Evolutionary conservation across 2,888 invertebrate genomes (phyloP).

Genomic region (Cephonodes hylas): DNA sequence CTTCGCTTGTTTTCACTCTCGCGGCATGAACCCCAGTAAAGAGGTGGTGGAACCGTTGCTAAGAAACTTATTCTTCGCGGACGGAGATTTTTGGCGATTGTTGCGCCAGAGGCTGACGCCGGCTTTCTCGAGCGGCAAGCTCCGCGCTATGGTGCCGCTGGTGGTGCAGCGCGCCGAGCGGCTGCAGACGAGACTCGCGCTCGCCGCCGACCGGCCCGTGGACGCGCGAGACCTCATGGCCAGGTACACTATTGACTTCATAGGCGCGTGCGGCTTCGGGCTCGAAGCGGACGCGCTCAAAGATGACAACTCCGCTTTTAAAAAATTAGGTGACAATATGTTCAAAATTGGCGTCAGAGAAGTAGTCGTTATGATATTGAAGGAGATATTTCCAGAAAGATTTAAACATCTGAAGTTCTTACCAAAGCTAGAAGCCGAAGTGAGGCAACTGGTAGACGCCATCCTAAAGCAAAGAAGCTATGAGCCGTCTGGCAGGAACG

Average conservation of each 20-base stretch:
- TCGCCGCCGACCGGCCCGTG: slow-evolving; percentile 27
- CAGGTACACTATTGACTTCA: slow-evolving; percentile 59
- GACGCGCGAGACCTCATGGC: slow-evolving; percentile 62
- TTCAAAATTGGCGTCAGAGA: slow-evolving; percentile 35
- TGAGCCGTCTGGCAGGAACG: slow-evolving; percentile 48
- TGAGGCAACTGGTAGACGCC: slow-evolving; percentile 43
- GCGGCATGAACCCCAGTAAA: slow-evolving; percentile 43
- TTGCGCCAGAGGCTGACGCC: slow-evolving; percentile 61
- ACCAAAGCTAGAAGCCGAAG: slow-evolving; percentile 39
- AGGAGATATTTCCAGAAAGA: slow-evolving; percentile 45
- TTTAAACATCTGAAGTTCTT: slow-evolving; percentile 41
- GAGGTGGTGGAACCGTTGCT: slow-evolving; percentile 50
- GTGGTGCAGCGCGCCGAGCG: slow-evolving; percentile 53
- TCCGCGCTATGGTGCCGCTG: slow-evolving; percentile 62
- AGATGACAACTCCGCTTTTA: slow-evolving; percentile 50
- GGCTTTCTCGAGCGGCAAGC: slow-evolving; percentile 59
- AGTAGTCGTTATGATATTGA: slow-evolving; percentile 35
- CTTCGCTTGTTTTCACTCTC: slow-evolving; percentile 34
- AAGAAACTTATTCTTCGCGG: slow-evolving; percentile 56
- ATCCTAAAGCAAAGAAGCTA: slow-evolving; percentile 50
- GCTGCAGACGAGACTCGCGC: slow-evolving; percentile 34
- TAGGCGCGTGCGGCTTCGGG: slow-evolving; percentile 60
- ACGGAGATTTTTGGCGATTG: slow-evolving; percentile 59
- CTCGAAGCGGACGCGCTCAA: slow-evolving; percentile 53
- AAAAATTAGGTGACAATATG: slow-evolving; percentile 50